Percentiles rank a stretch among this genome's conserved stretches.
phyloP scores from a whole-genome alignment of 2,113 vertebrate genomes.

The Eudyptes chrysolophus region DNA sequence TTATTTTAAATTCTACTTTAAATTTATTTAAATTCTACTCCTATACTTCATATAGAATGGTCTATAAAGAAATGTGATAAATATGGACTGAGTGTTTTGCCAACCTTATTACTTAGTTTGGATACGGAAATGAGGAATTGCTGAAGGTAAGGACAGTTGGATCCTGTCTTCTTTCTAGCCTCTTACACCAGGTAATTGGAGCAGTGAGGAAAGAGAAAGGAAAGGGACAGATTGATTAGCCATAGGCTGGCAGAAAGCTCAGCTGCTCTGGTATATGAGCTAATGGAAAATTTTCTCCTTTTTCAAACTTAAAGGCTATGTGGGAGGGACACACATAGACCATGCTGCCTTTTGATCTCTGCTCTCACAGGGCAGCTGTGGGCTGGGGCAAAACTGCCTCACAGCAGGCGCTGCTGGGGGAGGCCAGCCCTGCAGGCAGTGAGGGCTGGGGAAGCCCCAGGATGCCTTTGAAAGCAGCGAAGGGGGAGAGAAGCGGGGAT shows the following conservation, averaged over 20 bases:
- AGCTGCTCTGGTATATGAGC: neutral
- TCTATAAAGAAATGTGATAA: neutral
- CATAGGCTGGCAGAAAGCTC: neutral
- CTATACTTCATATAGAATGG: neutral
- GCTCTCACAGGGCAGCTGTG: neutral
- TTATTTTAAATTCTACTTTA: no score
- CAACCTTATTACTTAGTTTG: neutral
- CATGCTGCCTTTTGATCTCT: neutral
- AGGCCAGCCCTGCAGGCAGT: neutral
- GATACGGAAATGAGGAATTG: neutral
- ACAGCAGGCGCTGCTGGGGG: accelerated
- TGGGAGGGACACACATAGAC: neutral
- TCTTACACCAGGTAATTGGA: neutral
- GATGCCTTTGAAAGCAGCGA: neutral
- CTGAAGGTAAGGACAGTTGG: neutral
- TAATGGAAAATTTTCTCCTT: neutral
- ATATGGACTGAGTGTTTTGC: neutral
- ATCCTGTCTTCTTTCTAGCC: neutral
- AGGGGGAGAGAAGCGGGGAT: neutral
- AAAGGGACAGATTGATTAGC: neutral
- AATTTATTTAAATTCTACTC: neutral
- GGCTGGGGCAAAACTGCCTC: neutral
- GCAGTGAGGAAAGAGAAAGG: neutral
- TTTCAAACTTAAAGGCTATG: neutral
- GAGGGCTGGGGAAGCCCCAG: neutral